Percentiles rank a stretch among this genome's conserved stretches.
phyloP scores from a whole-genome alignment of 2,797 vertebrate genomes.

The Lepilemur septentrionalis region DNA sequence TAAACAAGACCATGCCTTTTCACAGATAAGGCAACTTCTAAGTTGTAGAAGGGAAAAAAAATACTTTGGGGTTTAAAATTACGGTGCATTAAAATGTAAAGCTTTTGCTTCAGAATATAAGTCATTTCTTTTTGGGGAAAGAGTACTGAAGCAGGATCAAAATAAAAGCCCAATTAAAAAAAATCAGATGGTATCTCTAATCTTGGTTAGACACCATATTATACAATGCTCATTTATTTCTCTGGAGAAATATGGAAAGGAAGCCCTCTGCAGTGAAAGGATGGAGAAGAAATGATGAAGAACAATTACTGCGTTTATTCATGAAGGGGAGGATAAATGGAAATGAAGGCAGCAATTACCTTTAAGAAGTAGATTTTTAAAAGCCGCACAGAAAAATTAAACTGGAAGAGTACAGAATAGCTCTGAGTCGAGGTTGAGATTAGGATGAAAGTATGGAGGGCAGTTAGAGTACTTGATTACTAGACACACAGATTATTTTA shows the following conservation, averaged over 20 bases:
- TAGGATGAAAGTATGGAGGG: neutral
- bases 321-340: neutral
- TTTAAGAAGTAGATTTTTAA: neutral
- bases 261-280: neutral
- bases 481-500: neutral
- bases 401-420: neutral
- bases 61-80: slow-evolving; percentile 4
- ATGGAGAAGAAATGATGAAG: neutral
- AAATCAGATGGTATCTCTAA: neutral
- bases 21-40: slow-evolving; percentile 18
- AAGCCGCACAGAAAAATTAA: slow-evolving; percentile 23
- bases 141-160: neutral
- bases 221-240: neutral
- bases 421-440: neutral
- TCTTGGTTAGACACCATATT: neutral
- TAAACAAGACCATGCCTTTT: neutral
- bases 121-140: neutral
- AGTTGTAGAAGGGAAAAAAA: neutral
- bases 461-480: neutral
- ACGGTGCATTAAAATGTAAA: neutral
- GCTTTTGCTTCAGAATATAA: neutral
- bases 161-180: neutral
- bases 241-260: slow-evolving; percentile 1
- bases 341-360: neutral
- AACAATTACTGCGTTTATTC: neutral